Percentiles rank a stretch among this genome's conserved stretches.
phyloP scores from a whole-genome alignment of 2,113 vertebrate species.

The Neogobius melanostomus region DNA sequence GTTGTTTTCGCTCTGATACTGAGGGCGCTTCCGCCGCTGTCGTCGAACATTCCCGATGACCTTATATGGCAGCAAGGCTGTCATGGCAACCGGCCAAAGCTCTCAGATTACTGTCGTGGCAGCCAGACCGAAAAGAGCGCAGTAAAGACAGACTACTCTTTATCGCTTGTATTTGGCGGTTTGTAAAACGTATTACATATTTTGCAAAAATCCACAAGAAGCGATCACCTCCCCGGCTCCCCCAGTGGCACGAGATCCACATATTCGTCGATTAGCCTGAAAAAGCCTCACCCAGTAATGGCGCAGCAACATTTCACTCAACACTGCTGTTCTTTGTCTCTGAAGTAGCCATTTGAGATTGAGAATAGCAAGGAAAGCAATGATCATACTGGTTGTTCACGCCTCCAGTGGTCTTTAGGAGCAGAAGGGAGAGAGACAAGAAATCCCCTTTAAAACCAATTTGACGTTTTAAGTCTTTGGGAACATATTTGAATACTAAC shows the following conservation, averaged over 20 bases:
- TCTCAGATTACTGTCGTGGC: constrained; percentile 57
- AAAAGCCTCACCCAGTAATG: constrained; percentile 76
- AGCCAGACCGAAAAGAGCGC: constrained; percentile 42
- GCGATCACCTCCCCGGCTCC: constrained; percentile 6
- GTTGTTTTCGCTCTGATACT: constrained; percentile 42
- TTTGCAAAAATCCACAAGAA: background rate
- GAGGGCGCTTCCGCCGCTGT: constrained; percentile 24
- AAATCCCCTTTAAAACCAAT: constrained; percentile 40
- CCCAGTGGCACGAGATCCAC: constrained; percentile 24
- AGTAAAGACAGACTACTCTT: constrained; percentile 26
- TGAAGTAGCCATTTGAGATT: constrained; percentile 80
- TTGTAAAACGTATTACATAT: background rate
- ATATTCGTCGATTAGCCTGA: background rate
- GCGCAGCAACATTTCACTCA: constrained; percentile 72
- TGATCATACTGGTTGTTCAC: constrained; percentile 52
- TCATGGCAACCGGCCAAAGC: constrained; percentile 63
- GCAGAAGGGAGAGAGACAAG: constrained; percentile 53
- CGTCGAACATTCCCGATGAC: constrained; percentile 60
- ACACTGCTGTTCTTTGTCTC: constrained; percentile 73
- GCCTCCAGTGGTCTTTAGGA: constrained; percentile 58
- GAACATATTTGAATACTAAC: constrained; percentile 71
- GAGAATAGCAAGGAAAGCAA: constrained; percentile 72
- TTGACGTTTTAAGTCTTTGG: constrained; percentile 57
- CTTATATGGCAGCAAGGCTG: constrained; percentile 73
- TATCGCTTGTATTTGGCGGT: constrained; percentile 7